Evolutionary conservation across 2,113 vertebrate species (phyloP).

Genomic region (Saguinus midas): DNA sequence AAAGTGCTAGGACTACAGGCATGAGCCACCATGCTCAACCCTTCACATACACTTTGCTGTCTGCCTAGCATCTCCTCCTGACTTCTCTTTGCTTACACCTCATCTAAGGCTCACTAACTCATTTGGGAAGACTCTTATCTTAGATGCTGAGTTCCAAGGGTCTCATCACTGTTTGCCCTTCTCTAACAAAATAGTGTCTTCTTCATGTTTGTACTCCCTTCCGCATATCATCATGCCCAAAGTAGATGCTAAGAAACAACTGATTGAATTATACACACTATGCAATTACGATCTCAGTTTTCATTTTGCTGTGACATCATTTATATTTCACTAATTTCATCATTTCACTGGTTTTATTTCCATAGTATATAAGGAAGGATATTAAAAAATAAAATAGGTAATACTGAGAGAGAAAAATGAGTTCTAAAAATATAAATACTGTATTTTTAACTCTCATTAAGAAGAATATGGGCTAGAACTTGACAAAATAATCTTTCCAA

Average conservation of each 20-base stretch:
- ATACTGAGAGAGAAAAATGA: neutral
- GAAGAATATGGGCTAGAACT: neutral
- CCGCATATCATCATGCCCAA: accelerated
- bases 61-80: neutral
- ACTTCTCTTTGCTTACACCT: neutral
- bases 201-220: too few species aligned
- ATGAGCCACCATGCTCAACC: too few species aligned
- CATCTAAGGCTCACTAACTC: neutral
- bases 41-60: neutral
- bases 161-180: too few species aligned
- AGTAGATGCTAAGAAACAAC: neutral
- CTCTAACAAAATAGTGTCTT: accelerated
- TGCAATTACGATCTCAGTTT: neutral
- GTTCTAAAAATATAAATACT: neutral
- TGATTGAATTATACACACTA: neutral
- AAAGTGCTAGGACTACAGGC: too few species aligned
- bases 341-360: neutral
- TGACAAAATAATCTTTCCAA: neutral
- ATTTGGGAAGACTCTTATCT: neutral
- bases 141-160: neutral
- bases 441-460: neutral
- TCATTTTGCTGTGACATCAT: neutral
- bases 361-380: neutral
- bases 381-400: neutral
- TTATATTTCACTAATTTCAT: neutral